Percentiles rank a stretch among this genome's conserved stretches.
Conservation (phyloP, 2,888 invertebrate genomes). For the Nezara viridula region DNA sequence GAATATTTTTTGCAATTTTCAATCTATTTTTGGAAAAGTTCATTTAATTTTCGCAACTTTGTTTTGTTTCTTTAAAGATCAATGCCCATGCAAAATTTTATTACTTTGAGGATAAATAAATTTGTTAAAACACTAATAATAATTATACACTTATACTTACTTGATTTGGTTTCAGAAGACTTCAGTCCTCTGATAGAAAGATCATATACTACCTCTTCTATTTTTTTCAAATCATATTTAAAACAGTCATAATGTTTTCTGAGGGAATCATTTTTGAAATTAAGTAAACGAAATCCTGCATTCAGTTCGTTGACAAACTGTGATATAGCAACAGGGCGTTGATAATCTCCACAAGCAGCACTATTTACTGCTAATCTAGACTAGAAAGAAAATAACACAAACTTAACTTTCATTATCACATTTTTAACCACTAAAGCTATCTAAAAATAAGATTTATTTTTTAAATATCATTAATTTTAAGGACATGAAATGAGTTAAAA, state of each 20-base stretch:
- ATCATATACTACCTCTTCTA: conserved; percentile 92
- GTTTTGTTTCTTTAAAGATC: too few species aligned
- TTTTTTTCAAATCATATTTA: conserved; percentile 94
- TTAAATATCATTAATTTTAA: background rate
- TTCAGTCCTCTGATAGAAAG: conserved; percentile 84
- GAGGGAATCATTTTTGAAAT: conserved; percentile 90
- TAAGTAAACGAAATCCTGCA: conserved; percentile 89
- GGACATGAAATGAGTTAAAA: conserved; percentile 58
- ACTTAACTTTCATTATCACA: background rate
- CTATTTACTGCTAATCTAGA: conserved; percentile 87
- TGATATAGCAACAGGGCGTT: conserved; percentile 85
- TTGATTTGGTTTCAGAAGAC: conserved; percentile 44
- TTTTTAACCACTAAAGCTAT: conserved; percentile 23
- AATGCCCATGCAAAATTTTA: too few species aligned
- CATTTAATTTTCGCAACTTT: too few species aligned
- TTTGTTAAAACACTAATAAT: background rate
- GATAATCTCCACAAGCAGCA: conserved; percentile 87
- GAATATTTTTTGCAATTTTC: too few species aligned
- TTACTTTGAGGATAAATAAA: too few species aligned
- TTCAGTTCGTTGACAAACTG: conserved; percentile 88
- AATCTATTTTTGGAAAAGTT: too few species aligned
- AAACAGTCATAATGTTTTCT: conserved; percentile 89
- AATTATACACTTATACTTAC: background rate
- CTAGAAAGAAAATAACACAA: conserved; percentile 69
- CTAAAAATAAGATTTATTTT: background rate